These are phyloP conservation scores for Achatina immaculata DNA, from an alignment of 1,140 invertebrate genomes.

Conservation along the genomic window DNA sequence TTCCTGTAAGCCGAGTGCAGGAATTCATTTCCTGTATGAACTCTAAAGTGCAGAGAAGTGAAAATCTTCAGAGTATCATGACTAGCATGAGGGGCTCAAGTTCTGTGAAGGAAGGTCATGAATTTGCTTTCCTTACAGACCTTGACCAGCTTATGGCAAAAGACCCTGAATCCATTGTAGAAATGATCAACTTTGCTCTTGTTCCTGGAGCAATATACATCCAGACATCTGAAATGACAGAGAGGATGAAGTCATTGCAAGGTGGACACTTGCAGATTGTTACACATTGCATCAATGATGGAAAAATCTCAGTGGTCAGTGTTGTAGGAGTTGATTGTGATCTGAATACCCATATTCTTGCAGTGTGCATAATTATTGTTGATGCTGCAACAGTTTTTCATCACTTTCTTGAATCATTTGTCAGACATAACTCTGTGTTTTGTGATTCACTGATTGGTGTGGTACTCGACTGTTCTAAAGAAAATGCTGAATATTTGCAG, in stretches of 20 bases:
- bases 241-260: constrained; percentile 3
- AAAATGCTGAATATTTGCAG: constrained; percentile 22
- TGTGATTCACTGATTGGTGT: constrained; percentile 16
- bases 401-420: constrained; percentile 22
- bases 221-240: constrained; percentile 21
- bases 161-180: constrained; percentile 11
- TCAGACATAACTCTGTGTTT: constrained; percentile 26
- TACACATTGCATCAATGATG: not conserved
- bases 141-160: constrained; percentile 32
- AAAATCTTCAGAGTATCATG: constrained; percentile 8
- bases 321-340: constrained; percentile 5
- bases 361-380: not conserved
- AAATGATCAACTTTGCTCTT: constrained; percentile 27
- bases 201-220: constrained; percentile 26
- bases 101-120: not conserved
- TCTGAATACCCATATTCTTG: constrained; percentile 9
- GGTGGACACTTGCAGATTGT: constrained; percentile 21
- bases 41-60: not conserved
- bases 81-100: not conserved
- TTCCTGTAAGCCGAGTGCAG: constrained; percentile 14
- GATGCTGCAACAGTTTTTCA: not conserved
- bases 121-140: constrained; percentile 17
- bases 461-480: constrained; percentile 25
- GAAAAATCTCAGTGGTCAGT: constrained; percentile 21
- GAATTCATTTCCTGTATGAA: not conserved